Evolutionary conservation across 2,888 invertebrate genomes (phyloP).

Genomic region (Caenorhabditis parvicauda): DNA sequence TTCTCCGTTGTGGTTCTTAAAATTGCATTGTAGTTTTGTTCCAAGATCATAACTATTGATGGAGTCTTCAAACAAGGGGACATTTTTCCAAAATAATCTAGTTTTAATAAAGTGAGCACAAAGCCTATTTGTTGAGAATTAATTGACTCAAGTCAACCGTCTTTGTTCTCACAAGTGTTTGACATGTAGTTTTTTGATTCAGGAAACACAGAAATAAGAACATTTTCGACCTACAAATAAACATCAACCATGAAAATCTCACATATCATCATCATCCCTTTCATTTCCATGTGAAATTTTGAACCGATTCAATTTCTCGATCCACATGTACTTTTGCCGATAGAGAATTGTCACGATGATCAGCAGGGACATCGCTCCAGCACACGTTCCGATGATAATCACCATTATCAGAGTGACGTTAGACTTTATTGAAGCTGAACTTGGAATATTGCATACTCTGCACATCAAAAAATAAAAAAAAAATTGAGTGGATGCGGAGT

Average conservation of each 20-base stretch:
- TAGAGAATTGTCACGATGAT: conserved; percentile 49
- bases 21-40: no score
- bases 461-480: background rate
- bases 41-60: background rate
- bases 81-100: no score
- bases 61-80: conserved; percentile 1
- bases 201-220: background rate
- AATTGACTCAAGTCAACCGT: no score
- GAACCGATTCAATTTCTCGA: conserved; percentile 45
- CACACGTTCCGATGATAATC: conserved; percentile 50
- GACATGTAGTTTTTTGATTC: background rate
- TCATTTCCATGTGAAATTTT: conserved; percentile 27
- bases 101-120: no score
- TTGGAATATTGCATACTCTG: background rate
- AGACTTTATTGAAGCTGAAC: background rate
- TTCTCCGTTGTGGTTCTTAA: no score
- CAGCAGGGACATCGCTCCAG: conserved; percentile 47
- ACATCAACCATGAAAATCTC: conserved; percentile 4
- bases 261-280: conserved; percentile 35
- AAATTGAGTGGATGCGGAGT: background rate
- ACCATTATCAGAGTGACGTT: conserved; percentile 42
- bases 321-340: conserved; percentile 51
- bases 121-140: no score
- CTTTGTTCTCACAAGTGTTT: no score
- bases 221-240: background rate